These are phyloP conservation scores for Pseudochaenichthys georgianus DNA, from an alignment of 2,797 vertebrate genomes.

Conservation along the genomic window DNA sequence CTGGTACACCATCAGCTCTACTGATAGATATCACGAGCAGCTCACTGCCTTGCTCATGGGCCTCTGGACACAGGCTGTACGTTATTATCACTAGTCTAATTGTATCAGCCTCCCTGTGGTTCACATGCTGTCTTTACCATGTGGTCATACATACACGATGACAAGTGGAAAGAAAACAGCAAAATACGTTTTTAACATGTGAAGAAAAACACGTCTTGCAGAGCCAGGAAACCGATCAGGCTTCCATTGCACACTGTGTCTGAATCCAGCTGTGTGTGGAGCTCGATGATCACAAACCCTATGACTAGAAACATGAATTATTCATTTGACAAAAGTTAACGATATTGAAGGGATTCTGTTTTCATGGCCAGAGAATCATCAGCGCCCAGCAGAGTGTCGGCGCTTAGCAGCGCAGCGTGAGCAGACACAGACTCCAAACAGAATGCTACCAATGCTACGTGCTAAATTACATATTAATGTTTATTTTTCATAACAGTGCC, in stretches of 20 bases:
- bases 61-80: neutral
- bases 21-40: neutral
- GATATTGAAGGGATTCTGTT: neutral
- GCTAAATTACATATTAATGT: neutral
- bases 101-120: neutral
- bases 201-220: neutral
- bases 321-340: slow-evolving; percentile 2
- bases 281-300: slow-evolving; percentile 15
- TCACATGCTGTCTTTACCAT: slow-evolving; percentile 10
- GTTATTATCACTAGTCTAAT: neutral
- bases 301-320: slow-evolving; percentile 8
- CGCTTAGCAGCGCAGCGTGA: neutral
- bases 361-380: neutral
- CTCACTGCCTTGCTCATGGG: slow-evolving; percentile 8
- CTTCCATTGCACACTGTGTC: slow-evolving; percentile 39
- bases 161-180: slow-evolving; percentile 2
- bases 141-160: neutral
- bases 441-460: neutral
- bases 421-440: neutral
- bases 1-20: neutral
- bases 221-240: slow-evolving; percentile 31
- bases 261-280: slow-evolving; percentile 8
- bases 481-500: neutral
- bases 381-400: neutral
- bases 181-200: slow-evolving; percentile 5